Evolutionary conservation across 2,888 invertebrate genomes (phyloP), one percentile per base, ranked within the genome.

Genomic region (Nemapogon koenigi): DNA sequence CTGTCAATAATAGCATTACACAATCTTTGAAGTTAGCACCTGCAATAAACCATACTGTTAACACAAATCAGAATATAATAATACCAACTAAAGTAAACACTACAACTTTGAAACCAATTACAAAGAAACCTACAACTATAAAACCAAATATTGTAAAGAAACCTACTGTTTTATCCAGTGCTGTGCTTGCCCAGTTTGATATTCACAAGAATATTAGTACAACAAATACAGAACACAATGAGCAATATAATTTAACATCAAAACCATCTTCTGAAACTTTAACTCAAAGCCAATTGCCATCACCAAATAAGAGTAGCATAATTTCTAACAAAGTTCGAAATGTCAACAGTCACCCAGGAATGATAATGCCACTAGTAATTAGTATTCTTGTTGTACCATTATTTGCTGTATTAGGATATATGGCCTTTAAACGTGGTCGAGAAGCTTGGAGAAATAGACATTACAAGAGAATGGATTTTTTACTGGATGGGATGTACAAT

Each of bases 401-500:
- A 58, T 84, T 91, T 48, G 84, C 86, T 26, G 80, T 87, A 31
- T 70, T 88, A 33, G 81, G 86, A 13, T 85, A 86, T 41, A 79
- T 88, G 59, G 75, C 86, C 16, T 79, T 88, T 41, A 85, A 85
- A 48, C 76, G 86, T 46, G 86, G 90, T n/a, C 81, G 86, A 48
- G 91, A 92, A 57, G 90, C 90, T 58, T 92, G 92, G 91, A 86
- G 88, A 50, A 89, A 91, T 47, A 82, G 92, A 49, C 91, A 93
- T 63, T 93, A 93, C 54, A 84, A 89, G 45, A 81, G 91, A 58
- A 92, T 93, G 91, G 92, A 93, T 65, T 92, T 90, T 57, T 81
- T 93, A 10, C 87, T 93, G 39, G 92, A 93, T 65, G 93, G 92
- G 51, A 91, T 93, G 89, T 93, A 93, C 57, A 91, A 91, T 70